Evolutionary conservation across 2,888 invertebrate species (phyloP), one percentile per base, ranked within the genome.

Genomic region (Drepana falcataria): DNA sequence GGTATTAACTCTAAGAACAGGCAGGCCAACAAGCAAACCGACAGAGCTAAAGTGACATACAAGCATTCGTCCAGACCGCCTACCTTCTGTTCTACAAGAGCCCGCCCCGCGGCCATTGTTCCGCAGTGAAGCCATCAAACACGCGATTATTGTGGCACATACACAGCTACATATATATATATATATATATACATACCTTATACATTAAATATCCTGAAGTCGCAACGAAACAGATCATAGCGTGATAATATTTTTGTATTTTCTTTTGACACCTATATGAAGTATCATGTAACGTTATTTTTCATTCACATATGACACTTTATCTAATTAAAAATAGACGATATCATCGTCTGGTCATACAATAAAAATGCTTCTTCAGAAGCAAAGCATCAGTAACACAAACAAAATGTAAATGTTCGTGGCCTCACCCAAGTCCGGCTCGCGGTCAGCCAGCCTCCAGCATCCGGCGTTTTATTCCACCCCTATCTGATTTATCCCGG

Each of bases 401-500:
- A 21, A 21, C 21, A 21, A 51, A 7, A 21, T 58, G 60, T 51
- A 21, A 1, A 47, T 21, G 47, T 59, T 60, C 47, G 37, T 65
- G 63, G 71, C 73, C 64, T 48, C 53, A 59, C 64, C 57, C 54
- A 54, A 59, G 64, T 63, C 63, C 58, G 59, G 54, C 55, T 61
- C 59, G 60, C 69, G 59, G 64, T 58, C 60, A 60, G 63, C 57
- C 40, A 41, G 49, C 64, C 60, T 71, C 62, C 58, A 60, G 66
- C 67, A 64, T 71, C 63, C 63, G 69, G 71, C 75, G 73, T 81
- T 81, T 81, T 80, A 77, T 81, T 81, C 68, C 65, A 66, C 60
- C 75, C 73, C 75, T 77, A 81, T 83, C 82, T 80, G 84, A 85
- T 83, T 82, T 81, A 73, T 79, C 73, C 69, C 71, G 82, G 79